phyloP scores from a whole-genome alignment of 2,113 vertebrate genomes.

The Sapayoa aenigma region DNA sequence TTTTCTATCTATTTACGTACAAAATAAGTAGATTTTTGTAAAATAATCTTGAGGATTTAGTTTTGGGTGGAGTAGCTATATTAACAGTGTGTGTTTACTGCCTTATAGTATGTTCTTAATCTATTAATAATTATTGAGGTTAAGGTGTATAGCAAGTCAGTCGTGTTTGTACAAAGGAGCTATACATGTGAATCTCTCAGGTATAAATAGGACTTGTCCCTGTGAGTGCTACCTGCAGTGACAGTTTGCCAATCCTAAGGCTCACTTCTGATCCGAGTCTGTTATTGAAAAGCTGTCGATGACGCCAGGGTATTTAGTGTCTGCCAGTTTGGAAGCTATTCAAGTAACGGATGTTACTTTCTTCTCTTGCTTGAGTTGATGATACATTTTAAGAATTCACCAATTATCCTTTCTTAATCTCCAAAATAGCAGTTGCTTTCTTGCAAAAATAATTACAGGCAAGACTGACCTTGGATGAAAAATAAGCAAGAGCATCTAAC shows the following conservation, averaged over 20 bases:
- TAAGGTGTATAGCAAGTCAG: not conserved
- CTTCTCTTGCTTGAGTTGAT: not conserved
- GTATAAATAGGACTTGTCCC: not conserved
- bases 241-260: not conserved
- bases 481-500: not conserved
- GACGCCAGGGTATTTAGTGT: not conserved
- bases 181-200: not conserved
- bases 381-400: conserved; percentile 1
- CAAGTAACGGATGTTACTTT: not conserved
- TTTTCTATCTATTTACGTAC: not conserved
- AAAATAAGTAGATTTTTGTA: not conserved
- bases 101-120: not conserved
- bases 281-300: not conserved
- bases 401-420: not conserved
- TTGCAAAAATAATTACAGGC: conserved; percentile 45
- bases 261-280: not conserved
- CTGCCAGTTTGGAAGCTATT: not conserved
- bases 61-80: not conserved
- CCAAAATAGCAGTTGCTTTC: not conserved
- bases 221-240: not conserved
- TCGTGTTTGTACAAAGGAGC: not conserved
- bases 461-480: conserved; percentile 23
- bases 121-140: not conserved
- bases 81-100: not conserved
- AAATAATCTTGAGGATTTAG: not conserved